These are phyloP conservation scores for Hypomecis punctinalis DNA, from an alignment of 2,888 invertebrate genomes.

Conservation along the genomic window DNA sequence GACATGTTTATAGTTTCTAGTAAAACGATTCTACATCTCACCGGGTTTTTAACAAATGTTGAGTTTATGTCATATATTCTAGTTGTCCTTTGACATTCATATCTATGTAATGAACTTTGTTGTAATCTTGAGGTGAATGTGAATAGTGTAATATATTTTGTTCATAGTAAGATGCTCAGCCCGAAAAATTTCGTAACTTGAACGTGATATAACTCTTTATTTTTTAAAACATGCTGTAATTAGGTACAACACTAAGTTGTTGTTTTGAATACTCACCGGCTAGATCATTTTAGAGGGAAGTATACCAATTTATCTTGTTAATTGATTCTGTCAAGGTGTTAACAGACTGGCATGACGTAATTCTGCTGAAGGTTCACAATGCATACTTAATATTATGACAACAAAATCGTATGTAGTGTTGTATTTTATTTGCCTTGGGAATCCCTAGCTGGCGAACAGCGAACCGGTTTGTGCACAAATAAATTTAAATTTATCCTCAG, in stretches of 20 bases:
- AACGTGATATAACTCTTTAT: no score
- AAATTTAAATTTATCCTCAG: slow-evolving; percentile 8
- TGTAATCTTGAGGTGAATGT: background rate
- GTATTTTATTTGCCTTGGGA: slow-evolving; percentile 11
- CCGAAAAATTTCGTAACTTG: no score
- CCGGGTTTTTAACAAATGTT: background rate
- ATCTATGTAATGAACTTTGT: background rate
- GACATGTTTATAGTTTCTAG: background rate
- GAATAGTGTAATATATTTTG: no score
- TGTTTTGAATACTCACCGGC: no score
- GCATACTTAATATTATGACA: slow-evolving; percentile 12
- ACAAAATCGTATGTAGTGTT: slow-evolving; percentile 2
- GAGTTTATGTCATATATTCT: background rate
- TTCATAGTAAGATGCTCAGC: no score
- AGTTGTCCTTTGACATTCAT: background rate
- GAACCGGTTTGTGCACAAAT: slow-evolving; percentile 18
- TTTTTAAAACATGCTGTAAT: no score
- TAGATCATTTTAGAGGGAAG: background rate
- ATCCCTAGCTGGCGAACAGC: slow-evolving; percentile 22
- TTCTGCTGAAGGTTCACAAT: slow-evolving; percentile 30
- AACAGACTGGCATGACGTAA: slow-evolving; percentile 21
- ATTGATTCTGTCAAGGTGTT: background rate
- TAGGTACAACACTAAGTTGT: no score
- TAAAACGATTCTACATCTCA: background rate
- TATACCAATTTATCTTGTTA: background rate